Evolutionary conservation across 2,113 vertebrate species (phyloP), one percentile per base, ranked within the genome.

Genomic region (Sceloporus tristichus): DNA sequence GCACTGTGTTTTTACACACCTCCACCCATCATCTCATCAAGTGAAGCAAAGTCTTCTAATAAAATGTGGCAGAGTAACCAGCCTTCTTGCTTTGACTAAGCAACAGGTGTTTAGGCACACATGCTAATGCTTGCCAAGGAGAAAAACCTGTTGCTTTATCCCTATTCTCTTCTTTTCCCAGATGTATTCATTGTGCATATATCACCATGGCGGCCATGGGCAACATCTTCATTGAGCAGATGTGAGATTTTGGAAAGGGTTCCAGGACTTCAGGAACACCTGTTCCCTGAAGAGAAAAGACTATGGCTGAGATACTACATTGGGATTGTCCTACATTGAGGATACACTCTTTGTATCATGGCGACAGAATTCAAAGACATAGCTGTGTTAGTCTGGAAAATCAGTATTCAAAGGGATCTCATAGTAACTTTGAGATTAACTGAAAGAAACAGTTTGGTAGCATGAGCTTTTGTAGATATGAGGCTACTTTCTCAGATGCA

Each of bases 41-140:
- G 59, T 54, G 73, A 70, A 56, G 56, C 78, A 73, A 76, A 87
- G 70, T 3, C 78, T 53, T 85, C 40, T 68, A 77, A 91, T 83
- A 79, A 91, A 90, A 89, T 79, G 27, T 66, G 48, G 0, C 71
- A 86, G 38, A 19, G 73, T 6, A 86, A 80, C 80, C 86, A 89
- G 54, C 77, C 82, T 56, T 79, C 77, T 76, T 75, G 76, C 84
- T 91, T 71, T 38, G 10, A 82, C 84, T 87, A 86, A 87, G 80
- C 74, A 79, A 65, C 87, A 92, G 87, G 70, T 9, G 79, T 78
- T 40, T 65, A 78, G n/a, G 77, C 81, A 85, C 54, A 0, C 5
- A 79, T 73, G 76, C 56, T 14, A 11, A 6, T 38, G 6, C 79
- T 89, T 76, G 70, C 53, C 13, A 71, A 85, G 6, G n/a, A 14